Evolutionary conservation across 2,888 invertebrate genomes (phyloP).

Genomic region (Tribolium freemani): DNA sequence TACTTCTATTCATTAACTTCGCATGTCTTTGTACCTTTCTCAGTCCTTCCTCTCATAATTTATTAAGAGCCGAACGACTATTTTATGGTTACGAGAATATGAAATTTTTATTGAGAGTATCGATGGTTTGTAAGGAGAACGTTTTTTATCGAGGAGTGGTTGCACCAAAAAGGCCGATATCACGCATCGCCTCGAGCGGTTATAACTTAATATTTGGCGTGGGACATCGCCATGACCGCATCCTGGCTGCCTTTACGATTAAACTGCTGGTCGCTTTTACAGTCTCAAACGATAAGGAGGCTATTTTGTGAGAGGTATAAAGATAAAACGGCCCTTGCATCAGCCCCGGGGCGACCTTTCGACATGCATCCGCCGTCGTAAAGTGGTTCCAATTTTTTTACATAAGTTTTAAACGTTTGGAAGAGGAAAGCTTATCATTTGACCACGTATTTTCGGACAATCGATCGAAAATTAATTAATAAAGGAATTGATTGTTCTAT

Average conservation of each 20-base stretch:
- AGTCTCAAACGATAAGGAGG: conserved; percentile 40
- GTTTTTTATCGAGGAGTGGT: conserved; percentile 21
- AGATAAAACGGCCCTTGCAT: conserved; percentile 37
- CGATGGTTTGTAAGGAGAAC: background rate
- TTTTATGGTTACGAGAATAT: conserved; percentile 17
- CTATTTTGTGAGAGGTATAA: conserved; percentile 30
- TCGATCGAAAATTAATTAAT: background rate
- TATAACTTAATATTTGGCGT: conserved; percentile 48
- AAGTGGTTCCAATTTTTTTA: background rate
- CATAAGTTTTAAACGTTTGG: background rate
- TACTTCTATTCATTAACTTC: conserved; percentile 37
- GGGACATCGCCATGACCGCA: conserved; percentile 42
- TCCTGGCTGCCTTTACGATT: conserved; percentile 39
- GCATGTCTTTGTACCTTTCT: background rate
- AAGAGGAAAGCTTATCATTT: background rate
- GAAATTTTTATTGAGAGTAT: conserved; percentile 33
- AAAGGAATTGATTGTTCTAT: background rate
- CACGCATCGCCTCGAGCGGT: conserved; percentile 42
- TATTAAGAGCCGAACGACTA: background rate
- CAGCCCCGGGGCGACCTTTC: background rate
- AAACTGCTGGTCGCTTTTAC: conserved; percentile 41
- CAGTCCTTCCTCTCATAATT: background rate
- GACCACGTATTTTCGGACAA: conserved; percentile 3
- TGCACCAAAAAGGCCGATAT: conserved; percentile 36
- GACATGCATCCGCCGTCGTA: background rate